Evolutionary conservation across 2,888 invertebrate species (phyloP).

Genomic region (Autographa gamma): DNA sequence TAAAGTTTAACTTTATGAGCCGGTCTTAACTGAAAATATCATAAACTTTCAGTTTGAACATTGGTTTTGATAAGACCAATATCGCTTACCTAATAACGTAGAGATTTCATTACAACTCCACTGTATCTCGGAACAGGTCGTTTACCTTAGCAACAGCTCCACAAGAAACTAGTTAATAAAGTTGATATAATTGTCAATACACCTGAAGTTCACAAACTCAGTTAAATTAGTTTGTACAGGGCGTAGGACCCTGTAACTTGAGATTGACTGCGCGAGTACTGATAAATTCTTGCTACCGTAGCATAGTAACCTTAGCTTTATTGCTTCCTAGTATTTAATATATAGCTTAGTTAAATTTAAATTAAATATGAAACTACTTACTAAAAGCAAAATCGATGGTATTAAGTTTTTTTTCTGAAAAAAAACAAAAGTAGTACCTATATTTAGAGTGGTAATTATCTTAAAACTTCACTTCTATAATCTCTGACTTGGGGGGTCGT

Average conservation of each 20-base stretch:
- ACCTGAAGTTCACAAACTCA: neutral
- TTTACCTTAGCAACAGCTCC: neutral
- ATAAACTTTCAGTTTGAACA: too few species aligned
- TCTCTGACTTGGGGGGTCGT: too few species aligned
- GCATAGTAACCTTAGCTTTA: neutral
- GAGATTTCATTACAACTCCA: too few species aligned
- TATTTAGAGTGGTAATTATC: too few species aligned
- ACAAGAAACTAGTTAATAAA: neutral
- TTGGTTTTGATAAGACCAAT: too few species aligned
- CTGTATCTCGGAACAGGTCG: neutral
- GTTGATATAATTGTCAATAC: neutral
- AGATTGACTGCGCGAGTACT: neutral
- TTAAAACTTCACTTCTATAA: too few species aligned
- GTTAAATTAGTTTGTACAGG: neutral
- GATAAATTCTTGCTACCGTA: neutral
- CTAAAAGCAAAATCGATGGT: neutral
- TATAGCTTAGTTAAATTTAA: neutral
- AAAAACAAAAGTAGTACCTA: too few species aligned
- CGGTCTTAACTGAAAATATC: too few species aligned
- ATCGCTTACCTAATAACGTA: too few species aligned
- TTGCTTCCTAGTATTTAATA: neutral
- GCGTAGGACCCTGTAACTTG: neutral
- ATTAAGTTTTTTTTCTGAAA: too few species aligned
- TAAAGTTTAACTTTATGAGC: too few species aligned
- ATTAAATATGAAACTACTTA: neutral